phyloP scores from a whole-genome alignment of 2,888 invertebrate species.

The Spilosoma lubricipeda region DNA sequence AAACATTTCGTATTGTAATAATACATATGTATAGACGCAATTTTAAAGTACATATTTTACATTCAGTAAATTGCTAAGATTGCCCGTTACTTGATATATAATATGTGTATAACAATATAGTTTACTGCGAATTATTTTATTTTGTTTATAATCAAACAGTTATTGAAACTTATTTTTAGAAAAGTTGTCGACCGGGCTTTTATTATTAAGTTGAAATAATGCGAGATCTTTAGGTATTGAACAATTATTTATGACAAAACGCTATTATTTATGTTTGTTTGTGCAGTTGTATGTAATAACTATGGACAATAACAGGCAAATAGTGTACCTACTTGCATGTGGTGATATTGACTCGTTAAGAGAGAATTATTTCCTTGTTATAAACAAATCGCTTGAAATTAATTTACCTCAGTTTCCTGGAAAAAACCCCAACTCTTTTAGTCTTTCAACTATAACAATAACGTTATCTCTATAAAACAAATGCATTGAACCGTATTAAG shows the following conservation, averaged over 20 bases:
- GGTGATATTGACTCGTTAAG: neutral
- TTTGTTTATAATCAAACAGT: neutral
- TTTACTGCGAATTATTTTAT: neutral
- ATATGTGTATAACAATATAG: neutral
- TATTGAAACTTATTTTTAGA: neutral
- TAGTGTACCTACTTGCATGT: conserved; percentile 12
- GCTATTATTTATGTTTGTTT: neutral
- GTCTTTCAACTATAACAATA: neutral
- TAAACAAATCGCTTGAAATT: neutral
- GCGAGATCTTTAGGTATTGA: conserved; percentile 7
- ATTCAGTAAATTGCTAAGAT: neutral
- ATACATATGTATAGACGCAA: neutral
- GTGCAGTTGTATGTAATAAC: neutral
- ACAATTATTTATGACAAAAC: neutral
- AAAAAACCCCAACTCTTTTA: conserved; percentile 7
- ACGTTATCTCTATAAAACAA: neutral
- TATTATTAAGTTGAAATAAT: neutral
- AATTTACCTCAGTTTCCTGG: conserved; percentile 6
- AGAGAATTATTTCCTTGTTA: conserved; percentile 8
- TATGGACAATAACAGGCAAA: conserved; percentile 8
- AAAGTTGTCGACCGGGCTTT: neutral
- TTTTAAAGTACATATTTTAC: neutral
- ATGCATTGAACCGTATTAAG: neutral
- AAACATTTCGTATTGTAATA: too few species aligned
- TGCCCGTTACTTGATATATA: neutral